phyloP scores from a whole-genome alignment of 1,140 invertebrate genomes.

The Ephestia elutella region DNA sequence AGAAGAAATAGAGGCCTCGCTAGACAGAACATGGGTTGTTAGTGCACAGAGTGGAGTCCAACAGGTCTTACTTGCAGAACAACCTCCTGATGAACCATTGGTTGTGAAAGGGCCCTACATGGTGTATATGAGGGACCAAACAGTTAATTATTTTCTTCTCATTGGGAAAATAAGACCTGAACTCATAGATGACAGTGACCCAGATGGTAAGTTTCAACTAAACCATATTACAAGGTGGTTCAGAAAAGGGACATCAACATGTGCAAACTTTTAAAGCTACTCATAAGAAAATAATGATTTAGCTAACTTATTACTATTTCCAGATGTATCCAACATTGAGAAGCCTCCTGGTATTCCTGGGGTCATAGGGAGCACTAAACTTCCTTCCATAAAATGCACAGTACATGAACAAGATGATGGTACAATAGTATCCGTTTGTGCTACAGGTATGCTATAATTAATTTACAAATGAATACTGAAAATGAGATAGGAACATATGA shows the following conservation, averaged over 20 bases:
- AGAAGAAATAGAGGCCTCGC: slow-evolving; percentile 81
- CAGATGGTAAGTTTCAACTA: slow-evolving; percentile 77
- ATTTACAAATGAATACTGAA: too few species aligned
- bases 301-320: slow-evolving; percentile 31
- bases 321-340: slow-evolving; percentile 81
- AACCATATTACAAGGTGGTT: too few species aligned
- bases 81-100: slow-evolving; percentile 81
- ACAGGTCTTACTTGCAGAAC: slow-evolving; percentile 81
- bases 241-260: too few species aligned
- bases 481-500: too few species aligned
- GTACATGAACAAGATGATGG: slow-evolving; percentile 96
- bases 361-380: slow-evolving; percentile 72
- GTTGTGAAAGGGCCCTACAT: slow-evolving; percentile 92
- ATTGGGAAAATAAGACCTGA: slow-evolving; percentile 74
- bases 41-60: slow-evolving; percentile 90
- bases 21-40: slow-evolving; percentile 96
- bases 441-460: slow-evolving; percentile 75
- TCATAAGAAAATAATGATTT: too few species aligned
- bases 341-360: slow-evolving; percentile 77
- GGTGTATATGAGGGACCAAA: slow-evolving; percentile 85
- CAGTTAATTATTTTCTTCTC: slow-evolving; percentile 91
- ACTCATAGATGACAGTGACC: slow-evolving; percentile 65
- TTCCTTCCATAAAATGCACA: slow-evolving; percentile 72
- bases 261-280: too few species aligned
- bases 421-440: slow-evolving; percentile 89